phyloP scores from a whole-genome alignment of 2,797 vertebrate genomes.

The Malurus leucopterus region DNA sequence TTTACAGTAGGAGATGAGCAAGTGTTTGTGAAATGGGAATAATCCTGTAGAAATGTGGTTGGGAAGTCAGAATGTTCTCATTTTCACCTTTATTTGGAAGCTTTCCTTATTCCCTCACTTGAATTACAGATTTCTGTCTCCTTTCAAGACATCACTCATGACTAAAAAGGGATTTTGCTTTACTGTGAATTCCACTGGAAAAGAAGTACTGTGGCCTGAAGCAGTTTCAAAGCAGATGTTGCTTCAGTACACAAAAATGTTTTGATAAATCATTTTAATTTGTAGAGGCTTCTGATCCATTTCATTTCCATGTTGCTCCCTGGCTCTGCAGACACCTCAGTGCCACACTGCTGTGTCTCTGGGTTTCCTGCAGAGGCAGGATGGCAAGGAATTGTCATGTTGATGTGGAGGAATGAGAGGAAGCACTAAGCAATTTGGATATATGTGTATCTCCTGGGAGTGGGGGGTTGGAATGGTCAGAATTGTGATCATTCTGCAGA shows the following conservation, averaged over 20 bases:
- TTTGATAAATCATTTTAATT: not conserved
- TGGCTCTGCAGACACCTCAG: not conserved
- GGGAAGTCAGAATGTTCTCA: not conserved
- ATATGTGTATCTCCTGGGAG: not conserved
- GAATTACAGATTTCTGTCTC: not conserved
- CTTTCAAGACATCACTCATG: not conserved
- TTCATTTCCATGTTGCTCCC: not conserved
- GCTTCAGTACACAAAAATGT: not conserved
- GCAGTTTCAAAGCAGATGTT: not conserved
- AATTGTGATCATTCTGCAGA: fast-evolving
- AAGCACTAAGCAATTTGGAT: not conserved
- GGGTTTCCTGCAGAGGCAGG: not conserved
- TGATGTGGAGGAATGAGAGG: not conserved
- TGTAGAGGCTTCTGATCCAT: not conserved
- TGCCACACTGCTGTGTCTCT: not conserved
- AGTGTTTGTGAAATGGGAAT: not conserved
- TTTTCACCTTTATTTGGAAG: not conserved
- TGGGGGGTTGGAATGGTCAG: not conserved
- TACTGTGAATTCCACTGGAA: not conserved
- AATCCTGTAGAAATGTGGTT: not conserved
- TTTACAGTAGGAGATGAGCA: not conserved
- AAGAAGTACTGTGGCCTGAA: not conserved
- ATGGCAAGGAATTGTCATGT: not conserved
- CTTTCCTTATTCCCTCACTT: not conserved
- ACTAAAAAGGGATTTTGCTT: not conserved